These are phyloP conservation scores for Leptopilina clavipes DNA, from an alignment of 1,140 invertebrate genomes.

Conservation along the genomic window DNA sequence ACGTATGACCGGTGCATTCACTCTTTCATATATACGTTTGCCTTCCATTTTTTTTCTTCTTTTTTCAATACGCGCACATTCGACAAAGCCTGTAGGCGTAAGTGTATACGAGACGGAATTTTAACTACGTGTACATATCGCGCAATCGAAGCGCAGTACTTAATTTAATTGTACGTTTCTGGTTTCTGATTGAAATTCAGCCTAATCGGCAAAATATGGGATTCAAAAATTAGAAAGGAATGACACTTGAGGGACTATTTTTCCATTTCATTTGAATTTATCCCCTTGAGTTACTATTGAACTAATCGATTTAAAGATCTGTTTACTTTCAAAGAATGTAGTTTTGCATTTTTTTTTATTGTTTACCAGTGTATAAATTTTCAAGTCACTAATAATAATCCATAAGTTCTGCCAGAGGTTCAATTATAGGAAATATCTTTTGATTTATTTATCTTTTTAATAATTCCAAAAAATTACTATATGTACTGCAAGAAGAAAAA, in stretches of 20 bases:
- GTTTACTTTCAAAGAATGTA: too few relatives aligned
- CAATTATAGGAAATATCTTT: too few relatives aligned
- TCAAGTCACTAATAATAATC: too few relatives aligned
- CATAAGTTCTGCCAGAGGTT: too few relatives aligned
- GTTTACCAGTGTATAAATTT: too few relatives aligned
- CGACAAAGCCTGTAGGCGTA: slow-evolving; percentile 33
- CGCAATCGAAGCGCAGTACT: slow-evolving; percentile 19
- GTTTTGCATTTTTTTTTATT: too few relatives aligned
- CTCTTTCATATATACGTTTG: neutral
- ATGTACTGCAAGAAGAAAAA: too few relatives aligned
- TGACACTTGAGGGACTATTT: neutral
- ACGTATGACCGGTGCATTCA: slow-evolving; percentile 26
- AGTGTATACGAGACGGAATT: slow-evolving; percentile 24
- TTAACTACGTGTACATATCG: slow-evolving; percentile 16
- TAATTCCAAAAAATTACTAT: too few relatives aligned
- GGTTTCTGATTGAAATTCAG: slow-evolving; percentile 13
- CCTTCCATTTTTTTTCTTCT: neutral
- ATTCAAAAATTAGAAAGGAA: slow-evolving; percentile 4
- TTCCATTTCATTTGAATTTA: too few relatives aligned
- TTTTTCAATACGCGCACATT: neutral
- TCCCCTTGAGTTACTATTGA: too few relatives aligned
- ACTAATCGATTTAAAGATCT: too few relatives aligned
- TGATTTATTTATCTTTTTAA: too few relatives aligned
- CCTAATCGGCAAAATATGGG: neutral
- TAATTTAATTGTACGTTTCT: slow-evolving; percentile 29